phyloP scores from a whole-genome alignment of 2,113 vertebrate genomes.

The Heterochromis multidens region DNA sequence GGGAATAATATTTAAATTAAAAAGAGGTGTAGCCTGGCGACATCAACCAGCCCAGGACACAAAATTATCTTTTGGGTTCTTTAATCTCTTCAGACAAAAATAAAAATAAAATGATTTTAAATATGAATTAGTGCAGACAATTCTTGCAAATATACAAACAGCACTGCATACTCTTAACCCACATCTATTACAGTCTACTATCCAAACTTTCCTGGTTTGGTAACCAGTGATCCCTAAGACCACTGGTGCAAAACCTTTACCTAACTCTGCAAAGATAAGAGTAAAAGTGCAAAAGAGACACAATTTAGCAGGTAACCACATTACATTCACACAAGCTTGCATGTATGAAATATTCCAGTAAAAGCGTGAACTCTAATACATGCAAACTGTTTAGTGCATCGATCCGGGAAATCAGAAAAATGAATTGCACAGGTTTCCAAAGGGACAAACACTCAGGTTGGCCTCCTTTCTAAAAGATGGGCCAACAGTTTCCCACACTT shows the following conservation, averaged over 20 bases:
- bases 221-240: background rate
- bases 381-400: background rate
- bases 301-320: background rate
- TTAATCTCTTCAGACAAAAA: no score
- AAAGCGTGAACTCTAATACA: background rate
- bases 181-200: background rate
- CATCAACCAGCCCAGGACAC: no score
- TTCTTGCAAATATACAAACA: background rate
- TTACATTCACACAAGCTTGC: background rate
- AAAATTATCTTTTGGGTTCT: no score
- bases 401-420: background rate
- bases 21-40: no score
- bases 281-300: background rate
- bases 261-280: background rate
- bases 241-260: background rate
- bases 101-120: no score
- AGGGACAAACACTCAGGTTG: no score
- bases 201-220: background rate
- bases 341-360: background rate
- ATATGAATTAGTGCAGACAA: background rate
- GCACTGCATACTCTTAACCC: background rate
- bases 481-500: background rate
- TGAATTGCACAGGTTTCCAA: background rate
- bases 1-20: no score
- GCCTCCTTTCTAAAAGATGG: background rate